Conservation (phyloP, 2,797 vertebrate genomes). For the Oceanodroma leucorhoa region DNA sequence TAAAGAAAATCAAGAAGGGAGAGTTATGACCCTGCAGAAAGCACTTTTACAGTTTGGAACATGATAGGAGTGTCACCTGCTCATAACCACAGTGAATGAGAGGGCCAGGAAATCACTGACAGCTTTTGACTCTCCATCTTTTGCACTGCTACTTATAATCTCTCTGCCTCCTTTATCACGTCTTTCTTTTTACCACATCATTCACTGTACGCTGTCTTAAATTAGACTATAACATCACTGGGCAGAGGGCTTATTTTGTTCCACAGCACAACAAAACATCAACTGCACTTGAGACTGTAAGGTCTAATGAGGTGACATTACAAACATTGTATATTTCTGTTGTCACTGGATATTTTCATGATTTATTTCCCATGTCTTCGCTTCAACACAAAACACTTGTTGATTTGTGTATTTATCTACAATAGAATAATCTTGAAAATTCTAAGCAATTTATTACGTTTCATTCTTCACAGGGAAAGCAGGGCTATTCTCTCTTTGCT, state of each 20-base stretch:
- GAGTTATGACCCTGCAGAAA: not conserved
- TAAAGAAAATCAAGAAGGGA: not conserved
- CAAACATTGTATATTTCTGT: not conserved
- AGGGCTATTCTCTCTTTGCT: not conserved
- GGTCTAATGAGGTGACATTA: not conserved
- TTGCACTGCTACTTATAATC: not conserved
- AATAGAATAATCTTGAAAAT: not conserved
- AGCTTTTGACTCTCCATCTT: not conserved
- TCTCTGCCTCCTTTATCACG: not conserved
- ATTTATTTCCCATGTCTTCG: not conserved
- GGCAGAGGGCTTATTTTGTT: not conserved
- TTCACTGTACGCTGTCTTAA: not conserved
- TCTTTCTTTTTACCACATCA: not conserved
- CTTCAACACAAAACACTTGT: not conserved
- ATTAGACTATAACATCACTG: not conserved
- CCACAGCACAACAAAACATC: not conserved
- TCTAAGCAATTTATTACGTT: not conserved
- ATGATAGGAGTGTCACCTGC: not conserved
- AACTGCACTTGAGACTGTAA: not conserved
- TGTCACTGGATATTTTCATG: not conserved
- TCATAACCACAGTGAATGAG: not conserved
- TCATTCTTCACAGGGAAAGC: not conserved
- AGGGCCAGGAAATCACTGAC: not conserved
- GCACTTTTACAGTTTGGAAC: not conserved
- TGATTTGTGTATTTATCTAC: not conserved